Evolutionary conservation across 2,888 invertebrate species (phyloP).

Genomic region (Epistrophe eligans): DNA sequence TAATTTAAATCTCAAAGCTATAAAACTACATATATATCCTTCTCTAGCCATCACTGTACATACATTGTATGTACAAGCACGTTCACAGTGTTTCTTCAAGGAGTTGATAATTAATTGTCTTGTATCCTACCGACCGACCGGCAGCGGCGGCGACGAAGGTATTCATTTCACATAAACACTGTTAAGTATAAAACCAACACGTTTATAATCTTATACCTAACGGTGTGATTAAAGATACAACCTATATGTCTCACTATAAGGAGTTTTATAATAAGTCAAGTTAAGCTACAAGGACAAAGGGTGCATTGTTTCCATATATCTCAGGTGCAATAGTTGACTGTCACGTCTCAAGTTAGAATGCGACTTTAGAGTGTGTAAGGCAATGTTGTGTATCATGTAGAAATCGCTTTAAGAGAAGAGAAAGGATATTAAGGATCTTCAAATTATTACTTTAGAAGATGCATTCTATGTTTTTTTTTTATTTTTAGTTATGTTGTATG

Average conservation of each 20-base stretch:
- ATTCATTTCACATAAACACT: not conserved
- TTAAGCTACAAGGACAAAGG: slow-evolving; percentile 16
- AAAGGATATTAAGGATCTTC: not conserved
- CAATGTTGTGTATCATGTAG: not conserved
- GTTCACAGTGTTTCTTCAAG: slow-evolving; percentile 19
- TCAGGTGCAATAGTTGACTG: not conserved
- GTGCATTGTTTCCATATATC: not conserved
- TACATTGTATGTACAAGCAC: not conserved
- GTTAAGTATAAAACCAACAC: not conserved
- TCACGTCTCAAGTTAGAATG: too few relatives aligned
- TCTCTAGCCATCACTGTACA: not conserved
- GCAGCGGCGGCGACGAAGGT: too few relatives aligned
- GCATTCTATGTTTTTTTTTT: not conserved
- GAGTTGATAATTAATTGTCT: slow-evolving; percentile 18
- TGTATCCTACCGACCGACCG: not conserved
- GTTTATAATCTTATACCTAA: slow-evolving; percentile 12
- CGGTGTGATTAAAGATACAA: slow-evolving; percentile 16
- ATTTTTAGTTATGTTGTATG: too few relatives aligned
- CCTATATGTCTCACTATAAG: not conserved
- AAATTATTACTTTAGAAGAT: not conserved
- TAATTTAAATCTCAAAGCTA: slow-evolving; percentile 14
- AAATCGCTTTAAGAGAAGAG: not conserved
- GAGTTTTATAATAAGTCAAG: slow-evolving; percentile 6
- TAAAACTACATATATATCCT: not conserved
- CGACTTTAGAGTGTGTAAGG: not conserved